Conservation (phyloP, 2,888 invertebrate genomes). For the Apamea crenata region DNA sequence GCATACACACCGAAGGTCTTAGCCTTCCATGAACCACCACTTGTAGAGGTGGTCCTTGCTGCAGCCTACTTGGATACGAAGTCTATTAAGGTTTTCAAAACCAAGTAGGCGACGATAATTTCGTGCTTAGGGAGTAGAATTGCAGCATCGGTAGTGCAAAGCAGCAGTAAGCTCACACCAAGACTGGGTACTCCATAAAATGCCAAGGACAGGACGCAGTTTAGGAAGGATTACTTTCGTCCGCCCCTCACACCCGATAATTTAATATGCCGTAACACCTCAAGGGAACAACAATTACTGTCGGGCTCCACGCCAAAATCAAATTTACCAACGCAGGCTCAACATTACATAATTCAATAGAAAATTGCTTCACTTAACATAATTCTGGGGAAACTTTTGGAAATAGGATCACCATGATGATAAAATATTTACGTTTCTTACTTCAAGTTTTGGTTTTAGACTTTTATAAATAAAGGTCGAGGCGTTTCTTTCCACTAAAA, state of each 20-base stretch:
- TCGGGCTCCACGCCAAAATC: slow-evolving; percentile 36
- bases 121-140: too few species aligned
- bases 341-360: slow-evolving; percentile 57
- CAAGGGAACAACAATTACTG: slow-evolving; percentile 56
- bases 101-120: background rate
- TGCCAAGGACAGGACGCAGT: slow-evolving; percentile 5
- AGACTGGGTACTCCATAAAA: background rate
- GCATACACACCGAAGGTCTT: too few species aligned
- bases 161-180: background rate
- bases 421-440: slow-evolving; percentile 48
- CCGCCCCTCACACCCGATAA: slow-evolving; percentile 18
- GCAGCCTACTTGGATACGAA: background rate
- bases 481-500: background rate
- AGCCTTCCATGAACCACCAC: too few species aligned
- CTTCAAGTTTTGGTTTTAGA: slow-evolving; percentile 2
- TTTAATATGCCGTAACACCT: slow-evolving; percentile 44
- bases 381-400: slow-evolving; percentile 50
- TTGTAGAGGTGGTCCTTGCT: too few species aligned
- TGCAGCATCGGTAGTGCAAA: background rate
- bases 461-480: background rate
- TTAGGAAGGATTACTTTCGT: slow-evolving; percentile 1
- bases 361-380: slow-evolving; percentile 46
- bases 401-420: slow-evolving; percentile 45
- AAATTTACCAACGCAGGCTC: slow-evolving; percentile 40
- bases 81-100: background rate